These are phyloP conservation scores for Mormyrus proboscirostris DNA, from an alignment of 2,797 vertebrate genomes.

Conservation along the genomic window DNA sequence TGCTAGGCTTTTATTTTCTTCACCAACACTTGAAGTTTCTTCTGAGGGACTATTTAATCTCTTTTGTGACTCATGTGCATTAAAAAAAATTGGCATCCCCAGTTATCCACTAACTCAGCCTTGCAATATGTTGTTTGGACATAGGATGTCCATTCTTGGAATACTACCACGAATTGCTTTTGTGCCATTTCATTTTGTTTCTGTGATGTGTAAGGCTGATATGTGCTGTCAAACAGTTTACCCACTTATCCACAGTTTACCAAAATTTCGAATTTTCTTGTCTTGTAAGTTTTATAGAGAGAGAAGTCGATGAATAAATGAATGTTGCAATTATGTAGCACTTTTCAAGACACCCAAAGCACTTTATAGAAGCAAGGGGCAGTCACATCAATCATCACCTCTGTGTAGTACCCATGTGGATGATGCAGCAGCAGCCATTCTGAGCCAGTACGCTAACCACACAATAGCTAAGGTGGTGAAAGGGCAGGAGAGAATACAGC, in stretches of 20 bases:
- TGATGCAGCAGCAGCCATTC: background rate
- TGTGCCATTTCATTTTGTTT: background rate
- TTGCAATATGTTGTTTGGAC: background rate
- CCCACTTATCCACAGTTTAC: background rate
- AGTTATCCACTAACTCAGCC: background rate
- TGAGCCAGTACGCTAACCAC: background rate
- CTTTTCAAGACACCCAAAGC: too few species aligned
- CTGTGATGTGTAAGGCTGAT: background rate
- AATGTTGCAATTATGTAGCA: too few species aligned
- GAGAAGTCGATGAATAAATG: background rate
- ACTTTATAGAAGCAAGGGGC: background rate
- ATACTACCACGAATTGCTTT: background rate
- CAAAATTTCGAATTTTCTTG: background rate
- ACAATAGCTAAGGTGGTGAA: background rate
- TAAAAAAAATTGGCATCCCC: background rate
- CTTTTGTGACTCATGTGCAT: background rate
- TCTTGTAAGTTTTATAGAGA: background rate
- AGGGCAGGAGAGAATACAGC: background rate
- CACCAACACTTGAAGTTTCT: background rate
- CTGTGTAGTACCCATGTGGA: background rate
- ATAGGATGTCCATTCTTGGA: background rate
- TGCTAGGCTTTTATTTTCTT: background rate
- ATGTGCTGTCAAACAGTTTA: background rate
- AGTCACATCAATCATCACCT: background rate
- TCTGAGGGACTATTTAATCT: background rate